These are phyloP conservation scores for Fulmarus glacialis DNA, from an alignment of 2,113 vertebrate genomes.

Conservation along the genomic window DNA sequence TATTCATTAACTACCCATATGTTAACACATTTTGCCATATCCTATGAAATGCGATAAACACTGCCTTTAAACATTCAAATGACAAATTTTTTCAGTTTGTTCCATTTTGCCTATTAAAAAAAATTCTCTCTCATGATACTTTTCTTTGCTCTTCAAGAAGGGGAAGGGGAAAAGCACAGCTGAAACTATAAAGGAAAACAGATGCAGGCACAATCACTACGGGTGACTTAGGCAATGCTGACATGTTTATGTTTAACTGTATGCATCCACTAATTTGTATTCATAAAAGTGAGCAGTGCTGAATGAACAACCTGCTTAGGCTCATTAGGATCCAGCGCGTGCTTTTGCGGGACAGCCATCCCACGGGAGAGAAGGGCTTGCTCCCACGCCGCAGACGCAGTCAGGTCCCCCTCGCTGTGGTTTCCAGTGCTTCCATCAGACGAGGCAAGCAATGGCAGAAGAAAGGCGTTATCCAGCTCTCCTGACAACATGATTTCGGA, in stretches of 20 bases:
- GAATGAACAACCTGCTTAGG: not conserved
- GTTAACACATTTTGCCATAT: conserved; percentile 17
- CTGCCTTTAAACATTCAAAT: not conserved
- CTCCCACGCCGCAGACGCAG: rapidly evolving
- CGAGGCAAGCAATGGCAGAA: not conserved
- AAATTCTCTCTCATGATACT: not conserved
- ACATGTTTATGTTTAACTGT: not conserved
- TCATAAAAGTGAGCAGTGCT: not conserved
- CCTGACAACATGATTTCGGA: rapidly evolving
- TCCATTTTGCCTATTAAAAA: not conserved
- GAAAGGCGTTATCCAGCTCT: not conserved
- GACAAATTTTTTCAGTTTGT: not conserved
- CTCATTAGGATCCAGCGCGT: not conserved
- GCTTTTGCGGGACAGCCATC: not conserved
- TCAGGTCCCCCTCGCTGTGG: not conserved
- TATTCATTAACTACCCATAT: conserved; percentile 57
- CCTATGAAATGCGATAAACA: not conserved
- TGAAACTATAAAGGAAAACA: not conserved
- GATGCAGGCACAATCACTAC: not conserved
- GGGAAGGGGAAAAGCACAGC: not conserved
- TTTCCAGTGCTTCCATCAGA: not conserved
- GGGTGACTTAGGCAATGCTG: not conserved
- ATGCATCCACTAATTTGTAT: not conserved
- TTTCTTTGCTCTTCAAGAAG: not conserved
- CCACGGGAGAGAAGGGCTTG: not conserved